Evolutionary conservation across 2,888 invertebrate genomes (phyloP), one percentile per base, ranked within the genome.

Genomic region (Eucriotettix oculatus): DNA sequence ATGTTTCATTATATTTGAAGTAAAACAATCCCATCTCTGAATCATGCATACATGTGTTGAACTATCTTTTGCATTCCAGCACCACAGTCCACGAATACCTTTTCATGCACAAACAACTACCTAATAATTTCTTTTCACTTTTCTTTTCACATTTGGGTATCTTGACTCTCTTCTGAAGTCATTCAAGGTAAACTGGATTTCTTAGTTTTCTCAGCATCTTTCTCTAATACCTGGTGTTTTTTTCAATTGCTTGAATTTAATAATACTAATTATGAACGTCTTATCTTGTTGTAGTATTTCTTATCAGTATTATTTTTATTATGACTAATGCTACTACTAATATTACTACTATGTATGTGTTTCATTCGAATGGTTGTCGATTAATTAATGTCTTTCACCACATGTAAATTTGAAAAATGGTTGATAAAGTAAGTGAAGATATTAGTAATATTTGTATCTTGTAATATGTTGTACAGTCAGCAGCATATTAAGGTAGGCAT

Each of bases 111-210:
- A 61, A 52, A 61, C 63, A 60, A 61, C 60, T 60, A 63, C 57
- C 16, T 59, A 54, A 59, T 62, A 48, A 62, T 59, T 62, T 55
- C 61, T 62, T 59, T 60, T 62, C 61, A 60, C 60, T 64, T 64
- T 64, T 62, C 62, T 64, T 65, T 65, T 62, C 63, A 62, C 60
- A 61, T 55, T 55, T 55, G 55, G 55, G 55, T 63, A 61, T 57
- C 61, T 63, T 58, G 61, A 60, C 60, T 59, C 59, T 64, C 64
- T 57, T 60, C 62, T 63, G 64, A 63, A 66, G 66, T 65, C 65
- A 59, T 65, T 65, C 65, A 61, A 66, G 66, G 66, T 66, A 66
- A 66, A 62, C 60, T 56, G 58, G 57, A 58, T 61, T 61, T 63
- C 58, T 59, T 58, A 56, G 48, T 58, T 55, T 58, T 58, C 29